Conservation (phyloP, 2,888 invertebrate species). For the Orthosia gracilis region DNA sequence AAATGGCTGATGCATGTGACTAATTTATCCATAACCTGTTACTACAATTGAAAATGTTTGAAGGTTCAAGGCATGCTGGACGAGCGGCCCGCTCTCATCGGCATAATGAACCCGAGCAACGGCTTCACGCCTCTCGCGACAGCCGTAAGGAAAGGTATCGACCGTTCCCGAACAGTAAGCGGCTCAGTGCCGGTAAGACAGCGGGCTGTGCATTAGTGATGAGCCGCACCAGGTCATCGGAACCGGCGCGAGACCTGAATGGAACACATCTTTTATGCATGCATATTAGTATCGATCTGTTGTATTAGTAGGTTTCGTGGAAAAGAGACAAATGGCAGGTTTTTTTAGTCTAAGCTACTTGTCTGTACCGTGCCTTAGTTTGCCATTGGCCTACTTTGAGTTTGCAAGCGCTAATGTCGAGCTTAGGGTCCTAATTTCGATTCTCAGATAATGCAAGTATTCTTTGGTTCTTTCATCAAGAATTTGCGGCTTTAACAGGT, state of each 20-base stretch:
- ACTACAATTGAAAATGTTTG: neutral
- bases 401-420: no score
- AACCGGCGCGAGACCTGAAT: conserved; percentile 1
- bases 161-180: conserved; percentile 2
- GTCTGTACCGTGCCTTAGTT: no score
- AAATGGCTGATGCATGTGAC: neutral
- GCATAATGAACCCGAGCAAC: conserved; percentile 83
- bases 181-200: conserved; percentile 15
- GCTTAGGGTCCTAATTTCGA: no score
- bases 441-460: no score
- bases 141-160: conserved; percentile 85
- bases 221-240: neutral
- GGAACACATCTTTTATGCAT: conserved; percentile 7
- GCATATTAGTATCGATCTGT: conserved; percentile 7
- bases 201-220: conserved; percentile 31
- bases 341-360: neutral
- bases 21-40: neutral
- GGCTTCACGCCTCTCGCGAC: conserved; percentile 90
- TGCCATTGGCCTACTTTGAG: neutral
- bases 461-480: no score
- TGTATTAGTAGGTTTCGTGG: neutral
- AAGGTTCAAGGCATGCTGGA: conserved; percentile 86
- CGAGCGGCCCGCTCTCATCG: conserved; percentile 86
- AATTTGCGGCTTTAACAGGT: no score
- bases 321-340: no score